These are phyloP conservation scores for Temnopleurus reevesii DNA, from an alignment of 53 echinoderm and acorn worm genomes.

Conservation along the genomic window DNA sequence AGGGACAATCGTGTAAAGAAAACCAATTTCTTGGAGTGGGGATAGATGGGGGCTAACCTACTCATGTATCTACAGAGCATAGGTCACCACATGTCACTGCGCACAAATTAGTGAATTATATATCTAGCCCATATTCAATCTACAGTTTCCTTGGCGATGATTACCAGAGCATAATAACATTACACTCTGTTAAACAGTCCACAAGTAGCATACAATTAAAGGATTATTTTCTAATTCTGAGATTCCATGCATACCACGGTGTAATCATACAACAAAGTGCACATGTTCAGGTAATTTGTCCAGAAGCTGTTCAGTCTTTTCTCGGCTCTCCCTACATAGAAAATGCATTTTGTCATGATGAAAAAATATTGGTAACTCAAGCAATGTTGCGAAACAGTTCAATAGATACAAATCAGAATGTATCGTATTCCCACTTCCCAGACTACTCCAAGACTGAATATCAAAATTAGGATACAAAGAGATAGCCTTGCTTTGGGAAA, in stretches of 20 bases:
- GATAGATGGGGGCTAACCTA: no score
- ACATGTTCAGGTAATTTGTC: neutral
- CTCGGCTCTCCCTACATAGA: no score
- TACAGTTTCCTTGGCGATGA: conserved; percentile 18
- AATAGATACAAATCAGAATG: no score
- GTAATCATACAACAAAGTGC: neutral
- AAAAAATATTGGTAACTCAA: no score
- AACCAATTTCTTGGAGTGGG: no score
- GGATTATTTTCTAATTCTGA: neutral
- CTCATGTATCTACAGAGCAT: no score
- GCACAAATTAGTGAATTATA: conserved; percentile 1
- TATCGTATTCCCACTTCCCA: neutral
- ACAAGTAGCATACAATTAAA: neutral
- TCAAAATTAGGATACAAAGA: conserved; percentile 6
- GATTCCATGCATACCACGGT: neutral
- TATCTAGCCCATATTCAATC: neutral
- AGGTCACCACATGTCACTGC: neutral
- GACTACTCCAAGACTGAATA: neutral
- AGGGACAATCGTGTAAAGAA: no score
- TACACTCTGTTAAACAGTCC: no score
- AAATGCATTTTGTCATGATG: no score
- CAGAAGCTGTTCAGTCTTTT: no score
- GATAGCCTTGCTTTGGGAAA: neutral
- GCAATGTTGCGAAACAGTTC: no score
- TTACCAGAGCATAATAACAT: conserved; percentile 33